phyloP scores from a whole-genome alignment of 1,140 invertebrate species.

The Argopecten irradians region DNA sequence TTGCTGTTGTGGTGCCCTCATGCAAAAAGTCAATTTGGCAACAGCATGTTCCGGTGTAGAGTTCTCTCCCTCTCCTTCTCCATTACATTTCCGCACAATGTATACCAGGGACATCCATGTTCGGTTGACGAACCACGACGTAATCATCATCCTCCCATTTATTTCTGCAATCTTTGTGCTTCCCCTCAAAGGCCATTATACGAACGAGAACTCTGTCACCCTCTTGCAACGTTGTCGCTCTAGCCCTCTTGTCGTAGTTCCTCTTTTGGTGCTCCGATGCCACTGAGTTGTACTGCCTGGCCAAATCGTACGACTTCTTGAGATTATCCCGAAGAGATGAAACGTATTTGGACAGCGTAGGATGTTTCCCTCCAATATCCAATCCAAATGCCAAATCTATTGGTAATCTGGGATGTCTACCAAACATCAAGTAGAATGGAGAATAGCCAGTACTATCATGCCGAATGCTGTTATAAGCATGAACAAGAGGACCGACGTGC shows the following conservation, averaged over 20 bases:
- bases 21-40: neutral
- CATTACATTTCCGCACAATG: conserved; percentile 30
- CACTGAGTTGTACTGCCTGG: too few relatives aligned
- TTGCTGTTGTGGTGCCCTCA: neutral
- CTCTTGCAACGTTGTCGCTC: neutral
- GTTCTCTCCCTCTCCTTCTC: neutral
- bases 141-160: conserved; percentile 40
- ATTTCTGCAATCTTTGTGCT: conserved; percentile 48
- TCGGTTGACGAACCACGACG: conserved; percentile 30
- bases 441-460: conserved; percentile 26
- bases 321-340: too few relatives aligned
- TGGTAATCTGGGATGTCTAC: conserved; percentile 27
- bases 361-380: neutral
- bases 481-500: conserved; percentile 24
- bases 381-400: conserved; percentile 12
- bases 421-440: conserved; percentile 37
- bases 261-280: neutral
- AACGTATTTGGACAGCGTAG: too few relatives aligned
- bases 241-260: conserved; percentile 26
- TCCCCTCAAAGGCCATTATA: conserved; percentile 37
- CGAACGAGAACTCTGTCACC: conserved; percentile 47
- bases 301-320: too few relatives aligned
- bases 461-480: conserved; percentile 20
- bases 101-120: conserved; percentile 47
- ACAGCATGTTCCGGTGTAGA: conserved; percentile 34